Percentiles rank a stretch among this genome's conserved stretches.
These are phyloP conservation scores for Drosophila bocki DNA, from an alignment of 1,140 invertebrate genomes.

Conservation along the genomic window DNA sequence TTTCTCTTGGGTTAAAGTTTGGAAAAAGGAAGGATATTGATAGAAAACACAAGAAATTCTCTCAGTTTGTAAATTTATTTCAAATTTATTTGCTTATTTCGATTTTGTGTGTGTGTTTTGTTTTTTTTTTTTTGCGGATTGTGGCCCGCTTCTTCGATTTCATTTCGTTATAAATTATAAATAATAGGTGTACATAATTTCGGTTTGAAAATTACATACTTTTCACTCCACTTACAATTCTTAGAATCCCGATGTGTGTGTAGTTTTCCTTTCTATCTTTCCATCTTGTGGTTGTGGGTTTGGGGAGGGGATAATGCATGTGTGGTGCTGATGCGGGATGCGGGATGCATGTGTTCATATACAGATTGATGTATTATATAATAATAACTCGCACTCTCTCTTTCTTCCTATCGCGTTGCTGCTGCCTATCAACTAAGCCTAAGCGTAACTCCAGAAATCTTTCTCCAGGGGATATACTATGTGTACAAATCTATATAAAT, in stretches of 20 bases:
- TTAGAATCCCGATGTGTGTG: conserved; percentile 58
- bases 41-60: neutral
- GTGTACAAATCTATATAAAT: conserved; percentile 45
- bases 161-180: conserved; percentile 45
- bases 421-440: conserved; percentile 63
- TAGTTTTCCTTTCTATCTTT: neutral
- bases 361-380: conserved; percentile 70
- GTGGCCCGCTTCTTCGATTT: conserved; percentile 29
- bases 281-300: neutral
- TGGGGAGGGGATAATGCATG: neutral
- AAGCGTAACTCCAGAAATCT: conserved; percentile 72
- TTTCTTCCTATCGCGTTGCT: neutral
- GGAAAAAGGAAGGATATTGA: too few species aligned
- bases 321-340: conserved; percentile 1
- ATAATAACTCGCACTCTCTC: conserved; percentile 66
- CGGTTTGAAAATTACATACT: conserved; percentile 62
- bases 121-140: conserved; percentile 19
- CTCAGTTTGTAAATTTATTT: conserved; percentile 53
- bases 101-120: conserved; percentile 49
- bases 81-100: conserved; percentile 53
- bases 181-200: conserved; percentile 52
- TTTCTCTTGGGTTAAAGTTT: too few species aligned
- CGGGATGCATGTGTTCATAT: conserved; percentile 39
- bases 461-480: conserved; percentile 40
- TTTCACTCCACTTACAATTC: conserved; percentile 49